Evolutionary conservation across 2,888 invertebrate species (phyloP).

Genomic region (Lepidochrysops patricia): DNA sequence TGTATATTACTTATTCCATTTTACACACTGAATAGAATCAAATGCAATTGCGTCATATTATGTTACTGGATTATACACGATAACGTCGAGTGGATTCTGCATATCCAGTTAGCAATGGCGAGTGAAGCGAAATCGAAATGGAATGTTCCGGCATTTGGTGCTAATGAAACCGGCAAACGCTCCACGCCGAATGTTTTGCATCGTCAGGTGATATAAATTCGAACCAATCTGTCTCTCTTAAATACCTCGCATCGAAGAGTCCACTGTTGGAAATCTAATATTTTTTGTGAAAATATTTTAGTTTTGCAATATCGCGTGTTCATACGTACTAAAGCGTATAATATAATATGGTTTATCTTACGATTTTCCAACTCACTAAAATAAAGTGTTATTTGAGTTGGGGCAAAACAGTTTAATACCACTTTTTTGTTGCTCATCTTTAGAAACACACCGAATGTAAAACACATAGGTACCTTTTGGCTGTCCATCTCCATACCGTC

Average conservation of each 20-base stretch:
- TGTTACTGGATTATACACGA: neutral
- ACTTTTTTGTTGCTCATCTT: too few relatives aligned
- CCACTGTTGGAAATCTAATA: conserved; percentile 1
- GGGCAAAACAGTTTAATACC: too few relatives aligned
- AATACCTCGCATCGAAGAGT: conserved; percentile 18
- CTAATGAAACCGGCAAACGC: neutral
- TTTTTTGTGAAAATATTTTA: conserved; percentile 5
- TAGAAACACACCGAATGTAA: too few relatives aligned
- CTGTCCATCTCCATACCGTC: too few relatives aligned
- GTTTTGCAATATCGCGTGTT: too few relatives aligned
- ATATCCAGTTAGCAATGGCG: neutral
- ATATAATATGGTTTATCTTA: too few relatives aligned
- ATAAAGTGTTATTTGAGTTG: too few relatives aligned
- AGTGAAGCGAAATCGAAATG: neutral
- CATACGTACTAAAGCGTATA: too few relatives aligned
- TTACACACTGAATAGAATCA: too few relatives aligned
- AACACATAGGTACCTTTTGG: too few relatives aligned
- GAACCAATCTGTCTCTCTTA: conserved; percentile 25
- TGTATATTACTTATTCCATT: too few relatives aligned
- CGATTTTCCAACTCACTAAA: too few relatives aligned
- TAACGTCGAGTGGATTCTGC: neutral
- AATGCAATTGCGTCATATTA: neutral
- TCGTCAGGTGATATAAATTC: conserved; percentile 26
- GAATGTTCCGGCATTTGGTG: neutral
- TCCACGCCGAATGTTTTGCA: conserved; percentile 13